Conservation (phyloP, 2,888 invertebrate species). For the Gari tellinella region DNA sequence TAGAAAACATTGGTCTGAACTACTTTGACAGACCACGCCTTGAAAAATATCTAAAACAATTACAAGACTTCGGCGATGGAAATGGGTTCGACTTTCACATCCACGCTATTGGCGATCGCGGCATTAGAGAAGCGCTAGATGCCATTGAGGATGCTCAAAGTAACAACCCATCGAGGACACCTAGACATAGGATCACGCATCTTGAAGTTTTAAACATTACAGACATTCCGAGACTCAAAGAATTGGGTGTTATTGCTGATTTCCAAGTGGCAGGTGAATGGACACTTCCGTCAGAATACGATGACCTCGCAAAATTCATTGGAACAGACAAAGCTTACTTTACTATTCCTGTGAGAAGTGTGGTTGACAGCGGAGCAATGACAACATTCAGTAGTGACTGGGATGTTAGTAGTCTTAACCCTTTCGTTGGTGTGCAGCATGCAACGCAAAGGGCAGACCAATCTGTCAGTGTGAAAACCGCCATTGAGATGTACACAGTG, state of each 20-base stretch:
- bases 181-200: too few relatives aligned
- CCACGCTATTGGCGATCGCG: constrained; percentile 55
- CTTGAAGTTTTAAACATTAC: too few relatives aligned
- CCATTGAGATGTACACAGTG: constrained; percentile 14
- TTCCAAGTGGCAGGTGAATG: constrained; percentile 52
- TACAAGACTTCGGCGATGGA: constrained; percentile 30
- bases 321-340: neutral
- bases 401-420: constrained; percentile 54
- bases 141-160: constrained; percentile 30
- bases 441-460: constrained; percentile 15
- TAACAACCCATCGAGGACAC: too few relatives aligned
- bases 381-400: constrained; percentile 55
- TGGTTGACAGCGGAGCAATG: constrained; percentile 27
- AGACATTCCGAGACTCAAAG: constrained; percentile 16
- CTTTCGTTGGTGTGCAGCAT: constrained; percentile 35
- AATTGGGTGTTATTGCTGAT: constrained; percentile 46
- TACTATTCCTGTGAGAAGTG: constrained; percentile 34
- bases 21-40: constrained; percentile 36
- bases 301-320: constrained; percentile 22
- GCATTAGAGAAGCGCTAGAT: constrained; percentile 39
- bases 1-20: constrained; percentile 48
- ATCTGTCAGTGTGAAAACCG: constrained; percentile 7
- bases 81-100: constrained; percentile 50
- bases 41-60: constrained; percentile 29
- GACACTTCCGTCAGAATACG: constrained; percentile 15